phyloP scores from a whole-genome alignment of 2,113 vertebrate species.

The Colistium nudipinnis region DNA sequence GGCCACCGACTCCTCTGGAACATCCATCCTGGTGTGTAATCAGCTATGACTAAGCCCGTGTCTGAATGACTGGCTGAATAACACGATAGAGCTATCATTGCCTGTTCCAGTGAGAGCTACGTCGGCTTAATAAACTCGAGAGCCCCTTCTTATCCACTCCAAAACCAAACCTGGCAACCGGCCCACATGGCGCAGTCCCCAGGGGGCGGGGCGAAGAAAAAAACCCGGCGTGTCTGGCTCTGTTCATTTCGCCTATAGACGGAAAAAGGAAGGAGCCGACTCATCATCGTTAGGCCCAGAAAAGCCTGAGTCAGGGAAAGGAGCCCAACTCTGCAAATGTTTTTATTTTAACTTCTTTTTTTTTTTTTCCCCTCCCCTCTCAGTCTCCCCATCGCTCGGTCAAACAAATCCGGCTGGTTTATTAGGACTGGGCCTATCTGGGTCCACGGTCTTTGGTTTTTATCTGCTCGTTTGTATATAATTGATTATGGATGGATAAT shows the following conservation, averaged over 20 bases:
- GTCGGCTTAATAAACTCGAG: slow-evolving; percentile 58
- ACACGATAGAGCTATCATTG: slow-evolving; percentile 50
- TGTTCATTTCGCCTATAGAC: slow-evolving; percentile 10
- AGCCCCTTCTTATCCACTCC: slow-evolving; percentile 38
- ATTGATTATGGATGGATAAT: no score
- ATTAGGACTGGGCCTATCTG: no score
- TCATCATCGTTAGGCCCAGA: slow-evolving; percentile 12
- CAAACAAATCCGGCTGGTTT: no score
- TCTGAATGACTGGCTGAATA: slow-evolving; percentile 53
- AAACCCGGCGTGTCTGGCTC: slow-evolving; percentile 32
- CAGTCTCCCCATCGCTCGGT: not conserved
- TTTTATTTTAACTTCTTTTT: not conserved
- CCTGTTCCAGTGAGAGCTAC: slow-evolving; percentile 43
- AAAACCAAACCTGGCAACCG: slow-evolving; percentile 47
- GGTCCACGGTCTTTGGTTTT: no score
- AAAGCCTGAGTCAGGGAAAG: slow-evolving; percentile 42
- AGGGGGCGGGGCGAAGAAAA: no score
- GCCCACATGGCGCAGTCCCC: not conserved
- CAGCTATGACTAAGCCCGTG: slow-evolving; percentile 54
- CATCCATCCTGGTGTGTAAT: slow-evolving; percentile 50
- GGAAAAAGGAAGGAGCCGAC: slow-evolving; percentile 23
- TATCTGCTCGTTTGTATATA: no score
- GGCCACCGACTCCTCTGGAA: slow-evolving; percentile 22
- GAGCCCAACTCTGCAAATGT: not conserved
- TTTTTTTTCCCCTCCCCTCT: no score